Base-by-base conservation (phyloP, 2,113 vertebrate species). In the Eptesicus fuscus region DNA sequence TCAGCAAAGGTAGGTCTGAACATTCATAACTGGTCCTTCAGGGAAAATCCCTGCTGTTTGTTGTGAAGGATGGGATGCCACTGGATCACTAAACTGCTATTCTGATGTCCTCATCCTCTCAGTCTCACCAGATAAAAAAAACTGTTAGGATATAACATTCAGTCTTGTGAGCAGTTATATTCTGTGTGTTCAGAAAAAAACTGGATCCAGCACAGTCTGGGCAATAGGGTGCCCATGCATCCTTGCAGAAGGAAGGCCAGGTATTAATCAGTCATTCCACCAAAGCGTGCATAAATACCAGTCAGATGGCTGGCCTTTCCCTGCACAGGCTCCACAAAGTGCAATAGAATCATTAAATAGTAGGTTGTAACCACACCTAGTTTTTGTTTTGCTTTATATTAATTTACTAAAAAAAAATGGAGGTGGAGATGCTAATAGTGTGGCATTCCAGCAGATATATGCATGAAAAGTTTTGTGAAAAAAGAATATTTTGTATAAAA, bases 171-270 rank as follows among this genome's bases (percentile, higher is more conserved):
- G 2, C 35, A 49, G 5, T 23, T 1, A 0, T 17, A 11, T 18
- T 28, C 23, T 37, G 17, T 6, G 18, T 23, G 12, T 13, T 76
- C 25, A 8, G 35, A 44, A 53, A 44, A 44, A 12, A 25, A 32
- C 12, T 25, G 4, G 71, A 9, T 6, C 30, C 20, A 7, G 28
- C 25, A 30, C 2, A 35, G 7, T 14, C 23, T 53, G 40, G 7
- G 7, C 1, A 1, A 2, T 0, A 65, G 17, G 2, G 8, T 1
- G 12, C 13, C n/a, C 40, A 11, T 1, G 9, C 8, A 6, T 3
- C 23, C 90, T 16, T n/a, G 23, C 37, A 23, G n/a, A 17, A 56
- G 20, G 70, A 28, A n/a, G 63, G 9, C 44, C n/a, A 47, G 8
- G 56, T 18, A 28, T 30, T 9, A 13, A 4, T 47, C 25, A 49